Base-by-base conservation (phyloP, 37 sponge, comb jelly and placozoan genomes). In the Chondrosia reniformis region DNA sequence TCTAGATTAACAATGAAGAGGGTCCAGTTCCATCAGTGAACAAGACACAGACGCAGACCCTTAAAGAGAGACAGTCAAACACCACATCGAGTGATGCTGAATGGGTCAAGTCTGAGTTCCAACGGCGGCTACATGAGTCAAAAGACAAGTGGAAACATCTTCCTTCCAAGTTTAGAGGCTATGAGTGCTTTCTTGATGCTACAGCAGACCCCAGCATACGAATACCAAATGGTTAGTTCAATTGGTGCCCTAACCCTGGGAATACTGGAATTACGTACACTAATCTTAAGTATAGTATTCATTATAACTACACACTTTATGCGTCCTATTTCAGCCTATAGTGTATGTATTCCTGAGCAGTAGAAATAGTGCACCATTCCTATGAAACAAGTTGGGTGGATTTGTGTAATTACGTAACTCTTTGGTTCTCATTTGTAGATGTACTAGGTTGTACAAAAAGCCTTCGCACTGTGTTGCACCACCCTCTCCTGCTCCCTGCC, bases 111-210 rank as follows among this genome's bases (percentile, higher is more conserved):
- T 78, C 81, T 22, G 85, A 76, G 58, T 84, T 72, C 27, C 13
- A 62, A 30, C 45, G 33, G 15, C 40, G 56, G 28, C 6, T 24
- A 55, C 57, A 45, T 24, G 66, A 79, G 36, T 27, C 42, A 33
- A 74, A n/a, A 28, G 21, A 63, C 21, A 61, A 24, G 66, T 72
- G 69, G 38, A 80, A 45, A 27, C 38, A 83, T 24, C 46, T 77
- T 0, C 88, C 80, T 13, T 32, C 52, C 5, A 33, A 55, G 9
- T 92, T 83, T 71, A 81, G 66, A 33, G 92, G 92, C 37, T 92
- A 81, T 49, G 92, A 92, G 83, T 73, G 76, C 5, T 75, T 92
- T 28, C 25, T 92, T 54, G 85, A 81, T 30, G 56, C 54, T 0
- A 15, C 67, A 22, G 58, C 75, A 12, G 84, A 77, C 37, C 69